These are phyloP conservation scores for Nomada lathburiana DNA, from an alignment of 2,888 invertebrate genomes.

Conservation along the genomic window DNA sequence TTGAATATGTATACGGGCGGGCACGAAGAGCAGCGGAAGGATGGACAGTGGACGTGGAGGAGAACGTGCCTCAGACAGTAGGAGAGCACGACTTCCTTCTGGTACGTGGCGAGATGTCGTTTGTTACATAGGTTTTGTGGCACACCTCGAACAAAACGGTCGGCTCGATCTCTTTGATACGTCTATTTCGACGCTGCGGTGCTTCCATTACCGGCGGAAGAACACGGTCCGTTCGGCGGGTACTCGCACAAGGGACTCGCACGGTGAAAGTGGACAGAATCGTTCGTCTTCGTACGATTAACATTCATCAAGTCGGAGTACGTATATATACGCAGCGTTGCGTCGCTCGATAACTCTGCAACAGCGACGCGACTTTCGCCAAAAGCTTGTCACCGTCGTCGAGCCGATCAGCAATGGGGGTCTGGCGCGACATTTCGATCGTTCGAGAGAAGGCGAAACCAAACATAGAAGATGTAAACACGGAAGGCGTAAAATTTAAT, in stretches of 20 bases:
- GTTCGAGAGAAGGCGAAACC: too few species aligned
- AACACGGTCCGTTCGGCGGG: background rate
- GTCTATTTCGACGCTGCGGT: slow-evolving; percentile 46
- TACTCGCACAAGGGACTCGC: background rate
- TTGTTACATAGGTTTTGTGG: slow-evolving; percentile 53
- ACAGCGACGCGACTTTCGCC: slow-evolving; percentile 38
- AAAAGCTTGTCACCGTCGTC: slow-evolving; percentile 39
- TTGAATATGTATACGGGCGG: background rate
- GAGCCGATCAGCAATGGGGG: slow-evolving; percentile 44
- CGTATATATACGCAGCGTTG: background rate
- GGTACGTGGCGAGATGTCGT: slow-evolving; percentile 52
- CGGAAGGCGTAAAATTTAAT: slow-evolving; percentile 51
- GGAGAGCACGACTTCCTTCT: slow-evolving; percentile 63
- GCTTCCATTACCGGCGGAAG: slow-evolving; percentile 43
- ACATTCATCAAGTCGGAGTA: slow-evolving; percentile 20
- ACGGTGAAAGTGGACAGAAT: slow-evolving; percentile 44
- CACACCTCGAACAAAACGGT: slow-evolving; percentile 51
- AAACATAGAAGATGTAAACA: background rate
- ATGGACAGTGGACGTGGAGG: slow-evolving; percentile 59
- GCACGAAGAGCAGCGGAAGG: slow-evolving; percentile 51
- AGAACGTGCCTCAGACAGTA: slow-evolving; percentile 62
- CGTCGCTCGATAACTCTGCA: background rate
- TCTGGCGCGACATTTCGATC: slow-evolving; percentile 51
- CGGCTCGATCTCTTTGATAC: slow-evolving; percentile 53
- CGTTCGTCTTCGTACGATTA: slow-evolving; percentile 33